Percentiles rank a stretch among this genome's conserved stretches.
phyloP scores from a whole-genome alignment of 2,888 invertebrate genomes.

The Ashinkailepas kermadecensis region DNA sequence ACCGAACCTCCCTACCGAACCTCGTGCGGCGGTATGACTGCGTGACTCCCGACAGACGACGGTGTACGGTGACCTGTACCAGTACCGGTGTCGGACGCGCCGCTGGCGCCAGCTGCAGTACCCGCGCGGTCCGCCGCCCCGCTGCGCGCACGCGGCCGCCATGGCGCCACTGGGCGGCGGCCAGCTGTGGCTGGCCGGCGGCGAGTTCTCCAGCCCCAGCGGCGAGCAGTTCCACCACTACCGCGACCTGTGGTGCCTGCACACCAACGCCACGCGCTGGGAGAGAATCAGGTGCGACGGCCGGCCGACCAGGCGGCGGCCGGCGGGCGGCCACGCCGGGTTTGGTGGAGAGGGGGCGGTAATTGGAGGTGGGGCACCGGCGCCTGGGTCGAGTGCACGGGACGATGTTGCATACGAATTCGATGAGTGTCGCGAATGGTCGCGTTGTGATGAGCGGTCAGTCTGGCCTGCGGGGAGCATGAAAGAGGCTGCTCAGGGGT shows the following conservation, averaged over 20 bases:
- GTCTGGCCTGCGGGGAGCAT: no score
- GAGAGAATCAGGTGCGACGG: conserved; percentile 56
- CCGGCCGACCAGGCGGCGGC: no score
- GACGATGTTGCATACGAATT: no score
- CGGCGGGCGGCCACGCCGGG: conserved; percentile 19
- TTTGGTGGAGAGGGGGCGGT: no score
- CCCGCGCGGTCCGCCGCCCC: conserved; percentile 77
- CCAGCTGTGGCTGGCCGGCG: conserved; percentile 74
- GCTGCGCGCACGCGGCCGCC: conserved; percentile 82
- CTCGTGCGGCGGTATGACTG: neutral
- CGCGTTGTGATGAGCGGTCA: no score
- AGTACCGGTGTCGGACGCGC: conserved; percentile 69
- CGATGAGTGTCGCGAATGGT: no score
- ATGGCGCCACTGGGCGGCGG: conserved; percentile 66
- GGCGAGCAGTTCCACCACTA: conserved; percentile 91
- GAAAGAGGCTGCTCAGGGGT: no score
- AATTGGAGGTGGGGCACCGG: no score
- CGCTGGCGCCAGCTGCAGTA: conserved; percentile 73
- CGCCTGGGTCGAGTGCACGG: no score
- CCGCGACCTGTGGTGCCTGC: conserved; percentile 81
- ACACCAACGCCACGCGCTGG: conserved; percentile 68
- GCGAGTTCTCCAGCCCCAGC: conserved; percentile 82
- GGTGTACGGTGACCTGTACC: conserved; percentile 64
- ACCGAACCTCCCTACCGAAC: no score
- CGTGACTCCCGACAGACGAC: neutral